phyloP scores from a whole-genome alignment of 2,113 vertebrate genomes.

The Ceuthmochares aereus region DNA sequence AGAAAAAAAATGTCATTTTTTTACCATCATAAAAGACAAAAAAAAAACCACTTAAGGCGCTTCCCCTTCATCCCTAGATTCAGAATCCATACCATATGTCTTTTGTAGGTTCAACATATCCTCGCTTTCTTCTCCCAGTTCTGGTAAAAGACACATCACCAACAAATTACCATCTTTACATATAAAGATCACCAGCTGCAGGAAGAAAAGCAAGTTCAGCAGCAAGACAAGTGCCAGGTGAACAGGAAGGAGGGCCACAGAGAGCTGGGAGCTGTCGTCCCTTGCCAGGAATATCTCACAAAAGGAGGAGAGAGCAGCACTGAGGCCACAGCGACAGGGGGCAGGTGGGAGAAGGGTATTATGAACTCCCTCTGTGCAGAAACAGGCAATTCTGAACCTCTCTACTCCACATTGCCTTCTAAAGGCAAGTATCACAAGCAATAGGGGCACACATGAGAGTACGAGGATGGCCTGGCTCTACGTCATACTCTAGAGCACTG shows the following conservation, averaged over 20 bases:
- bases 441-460: not conserved
- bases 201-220: not conserved
- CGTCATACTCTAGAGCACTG: not conserved
- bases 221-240: not conserved
- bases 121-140: not conserved
- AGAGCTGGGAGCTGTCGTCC: fast-evolving
- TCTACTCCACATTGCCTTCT: not conserved
- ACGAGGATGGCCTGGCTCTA: not conserved
- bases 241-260: not conserved
- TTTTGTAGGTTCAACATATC: not conserved
- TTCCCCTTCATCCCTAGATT: not conserved
- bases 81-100: not conserved
- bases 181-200: not conserved
- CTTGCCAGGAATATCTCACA: not conserved
- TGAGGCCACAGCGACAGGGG: fast-evolving
- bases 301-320: not conserved
- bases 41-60: not conserved
- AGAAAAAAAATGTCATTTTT: not conserved
- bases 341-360: not conserved
- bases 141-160: not conserved
- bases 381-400: not conserved
- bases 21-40: not conserved
- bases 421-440: not conserved
- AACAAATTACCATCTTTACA: not conserved
- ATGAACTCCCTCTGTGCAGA: not conserved